phyloP scores from a whole-genome alignment of 2,888 invertebrate genomes.

The Polia nebulosa region DNA sequence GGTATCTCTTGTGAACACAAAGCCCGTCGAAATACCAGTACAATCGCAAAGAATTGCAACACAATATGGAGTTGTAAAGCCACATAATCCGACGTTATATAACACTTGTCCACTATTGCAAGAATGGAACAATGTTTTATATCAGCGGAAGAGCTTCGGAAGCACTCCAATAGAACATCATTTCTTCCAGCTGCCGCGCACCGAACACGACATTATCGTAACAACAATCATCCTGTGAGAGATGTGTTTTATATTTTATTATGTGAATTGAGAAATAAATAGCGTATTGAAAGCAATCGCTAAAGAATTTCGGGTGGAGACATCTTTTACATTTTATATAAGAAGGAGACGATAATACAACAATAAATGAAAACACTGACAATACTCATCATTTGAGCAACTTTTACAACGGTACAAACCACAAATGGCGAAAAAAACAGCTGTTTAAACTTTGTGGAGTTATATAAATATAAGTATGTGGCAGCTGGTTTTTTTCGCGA shows the following conservation, averaged over 20 bases:
- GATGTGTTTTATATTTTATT: slow-evolving; percentile 60
- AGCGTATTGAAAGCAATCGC: slow-evolving; percentile 34
- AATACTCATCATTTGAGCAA: no score
- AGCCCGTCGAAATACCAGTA: slow-evolving; percentile 57
- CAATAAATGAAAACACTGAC: no score
- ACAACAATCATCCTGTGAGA: slow-evolving; percentile 64
- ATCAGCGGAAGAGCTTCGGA: slow-evolving; percentile 69
- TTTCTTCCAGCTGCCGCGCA: slow-evolving; percentile 65
- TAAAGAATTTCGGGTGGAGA: slow-evolving; percentile 16
- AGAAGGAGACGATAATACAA: no score
- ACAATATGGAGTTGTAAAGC: slow-evolving; percentile 66
- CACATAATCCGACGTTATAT: slow-evolving; percentile 66
- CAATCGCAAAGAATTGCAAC: slow-evolving; percentile 64
- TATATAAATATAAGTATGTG: no score
- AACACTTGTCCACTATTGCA: slow-evolving; percentile 68
- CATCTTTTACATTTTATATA: slow-evolving; percentile 29
- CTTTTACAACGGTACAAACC: no score
- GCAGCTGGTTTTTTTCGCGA: no score
- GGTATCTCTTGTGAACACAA: slow-evolving; percentile 59
- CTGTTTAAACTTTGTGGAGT: no score
- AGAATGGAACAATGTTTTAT: slow-evolving; percentile 71
- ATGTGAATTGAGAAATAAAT: slow-evolving; percentile 52
- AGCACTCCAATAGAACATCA: slow-evolving; percentile 75
- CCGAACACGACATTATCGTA: slow-evolving; percentile 70
- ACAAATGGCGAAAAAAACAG: no score